These are phyloP conservation scores for Drosophila monieri DNA, from an alignment of 2,888 invertebrate species.

Conservation along the genomic window DNA sequence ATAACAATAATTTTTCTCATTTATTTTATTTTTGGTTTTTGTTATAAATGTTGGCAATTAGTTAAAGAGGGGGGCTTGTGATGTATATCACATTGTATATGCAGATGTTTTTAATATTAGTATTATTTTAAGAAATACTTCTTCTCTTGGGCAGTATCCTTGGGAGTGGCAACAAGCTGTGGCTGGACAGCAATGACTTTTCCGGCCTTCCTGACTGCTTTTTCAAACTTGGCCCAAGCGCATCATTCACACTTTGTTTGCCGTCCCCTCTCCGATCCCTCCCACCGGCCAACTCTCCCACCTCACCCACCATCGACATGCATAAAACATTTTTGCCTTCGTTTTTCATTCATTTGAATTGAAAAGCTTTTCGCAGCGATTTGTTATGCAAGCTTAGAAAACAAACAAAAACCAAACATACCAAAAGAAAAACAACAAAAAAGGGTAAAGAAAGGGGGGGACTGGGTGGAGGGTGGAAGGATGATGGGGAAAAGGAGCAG, in stretches of 20 bases:
- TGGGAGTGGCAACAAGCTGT: constrained; percentile 14
- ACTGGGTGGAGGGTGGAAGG: constrained; percentile 4
- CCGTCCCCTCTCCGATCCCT: constrained; percentile 1
- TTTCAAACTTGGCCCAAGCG: constrained; percentile 44
- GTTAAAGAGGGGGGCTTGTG: background rate
- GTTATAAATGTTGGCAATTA: constrained; percentile 46
- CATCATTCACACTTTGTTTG: constrained; percentile 70
- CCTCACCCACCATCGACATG: constrained; percentile 44
- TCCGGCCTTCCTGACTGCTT: constrained; percentile 20
- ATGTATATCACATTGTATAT: too few relatives aligned
- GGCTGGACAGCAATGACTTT: constrained; percentile 13
- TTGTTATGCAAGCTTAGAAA: constrained; percentile 75
- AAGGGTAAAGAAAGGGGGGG: constrained; percentile 17
- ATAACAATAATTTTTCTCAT: constrained; percentile 47
- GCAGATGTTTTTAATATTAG: background rate
- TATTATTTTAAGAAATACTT: background rate
- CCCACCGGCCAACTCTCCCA: background rate
- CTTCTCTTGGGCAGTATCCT: background rate
- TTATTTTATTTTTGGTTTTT: constrained; percentile 32
- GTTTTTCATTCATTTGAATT: constrained; percentile 70
- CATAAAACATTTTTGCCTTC: constrained; percentile 67
- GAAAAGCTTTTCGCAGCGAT: constrained; percentile 71
- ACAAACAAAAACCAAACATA: constrained; percentile 59
- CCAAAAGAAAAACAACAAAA: constrained; percentile 27
- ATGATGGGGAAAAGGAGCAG: constrained; percentile 23